Base-by-base conservation (phyloP, 2,113 vertebrate genomes). In the Anarrhichthys ocellatus region DNA sequence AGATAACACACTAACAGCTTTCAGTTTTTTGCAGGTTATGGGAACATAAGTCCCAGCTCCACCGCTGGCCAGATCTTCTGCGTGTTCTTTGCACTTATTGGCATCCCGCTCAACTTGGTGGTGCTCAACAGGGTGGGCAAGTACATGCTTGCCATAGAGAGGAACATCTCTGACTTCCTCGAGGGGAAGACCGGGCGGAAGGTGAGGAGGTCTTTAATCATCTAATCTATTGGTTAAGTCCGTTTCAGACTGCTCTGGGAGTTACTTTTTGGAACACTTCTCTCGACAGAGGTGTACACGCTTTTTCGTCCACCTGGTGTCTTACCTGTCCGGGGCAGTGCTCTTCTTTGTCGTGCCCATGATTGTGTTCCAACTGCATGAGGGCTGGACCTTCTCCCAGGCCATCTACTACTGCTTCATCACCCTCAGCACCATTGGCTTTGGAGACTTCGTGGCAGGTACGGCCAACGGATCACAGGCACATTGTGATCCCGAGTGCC, bases 401-500 rank as follows among this genome's bases (percentile, higher is more conserved):
- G 94, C 96, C 18, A 96, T 98, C 89, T 98, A 98, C 93, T 99
- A 96, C 88, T 95, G 97, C 89, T 98, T 99, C 89, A 94, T 98
- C 89, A 97, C 97, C 14, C 97, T 99, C 88, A 97, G 96, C 91
- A 98, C 98, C 44, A 96, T 98, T 50, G 97, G 97, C 36, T 98
- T 98, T 70, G 96, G 98, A 63, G 97, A 99, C 87, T 97, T 96
- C 40, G 96, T 99, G 1, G 96, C 97, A 72, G 96, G 97, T 98
- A 92, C 91, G 91, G 64, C 56, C 24, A 48, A 29, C 14, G 13
- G 46, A 29, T n/a, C 22, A 18, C 7, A 14, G 20, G 15, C 10
- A 29, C 24, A 22, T 9, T 44, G n/a, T 29, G 9, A 22, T 61
- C 38, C n/a, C 7, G 4, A 29, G 32, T n/a, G 17, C 15, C 20